Evolutionary conservation across 2,113 vertebrate species (phyloP).

Genomic region (Pelodiscus sinensis): DNA sequence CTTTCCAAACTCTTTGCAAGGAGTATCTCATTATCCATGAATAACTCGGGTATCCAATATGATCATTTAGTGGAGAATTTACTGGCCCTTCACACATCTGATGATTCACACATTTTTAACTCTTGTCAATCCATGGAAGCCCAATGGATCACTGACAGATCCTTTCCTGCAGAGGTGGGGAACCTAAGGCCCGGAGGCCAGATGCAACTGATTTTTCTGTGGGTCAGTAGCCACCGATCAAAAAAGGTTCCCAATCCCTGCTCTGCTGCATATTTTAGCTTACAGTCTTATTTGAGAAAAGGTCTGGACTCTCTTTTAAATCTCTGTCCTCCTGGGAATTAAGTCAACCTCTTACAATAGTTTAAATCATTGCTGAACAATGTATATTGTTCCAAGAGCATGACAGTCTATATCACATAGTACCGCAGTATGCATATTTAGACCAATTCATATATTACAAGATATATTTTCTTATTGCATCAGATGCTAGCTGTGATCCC

Average conservation of each 20-base stretch:
- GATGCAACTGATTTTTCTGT: too few species aligned
- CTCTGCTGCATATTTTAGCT: not conserved
- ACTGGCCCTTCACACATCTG: not conserved
- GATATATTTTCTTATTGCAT: not conserved
- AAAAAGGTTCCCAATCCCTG: too few species aligned
- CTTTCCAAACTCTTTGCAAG: not conserved
- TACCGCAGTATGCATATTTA: not conserved
- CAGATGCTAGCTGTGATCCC: not conserved
- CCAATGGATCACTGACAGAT: not conserved
- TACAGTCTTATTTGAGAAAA: not conserved
- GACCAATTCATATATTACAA: not conserved
- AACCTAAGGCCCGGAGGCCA: too few species aligned
- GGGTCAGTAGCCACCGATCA: too few species aligned
- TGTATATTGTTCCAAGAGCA: not conserved
- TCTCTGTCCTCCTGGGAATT: not conserved
- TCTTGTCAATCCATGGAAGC: not conserved
- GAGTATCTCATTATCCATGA: not conserved
- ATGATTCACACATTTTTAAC: not conserved
- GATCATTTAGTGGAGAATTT: not conserved
- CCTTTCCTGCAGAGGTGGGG: not conserved
- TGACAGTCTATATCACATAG: not conserved
- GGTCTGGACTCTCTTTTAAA: rapidly evolving
- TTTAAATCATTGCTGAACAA: not conserved
- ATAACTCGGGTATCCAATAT: not conserved
- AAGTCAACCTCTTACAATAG: not conserved